Evolutionary conservation across 1,140 invertebrate species (phyloP).

Genomic region (Conus ventricosus): DNA sequence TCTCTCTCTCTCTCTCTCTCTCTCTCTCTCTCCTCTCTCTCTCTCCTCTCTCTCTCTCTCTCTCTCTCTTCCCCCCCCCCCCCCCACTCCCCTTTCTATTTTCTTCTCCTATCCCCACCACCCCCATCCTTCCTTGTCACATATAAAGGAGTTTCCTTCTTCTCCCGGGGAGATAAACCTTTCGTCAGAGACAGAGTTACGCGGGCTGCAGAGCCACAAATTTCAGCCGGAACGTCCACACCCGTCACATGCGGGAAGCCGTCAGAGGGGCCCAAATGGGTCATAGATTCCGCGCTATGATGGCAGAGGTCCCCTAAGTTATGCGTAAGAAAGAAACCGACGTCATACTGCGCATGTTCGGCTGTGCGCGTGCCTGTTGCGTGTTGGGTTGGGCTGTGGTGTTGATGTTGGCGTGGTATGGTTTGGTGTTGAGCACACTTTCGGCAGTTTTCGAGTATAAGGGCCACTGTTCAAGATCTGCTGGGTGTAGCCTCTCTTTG

Average conservation of each 20-base stretch:
- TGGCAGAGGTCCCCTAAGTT: not conserved
- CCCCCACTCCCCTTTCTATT: not conserved
- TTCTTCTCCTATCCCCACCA: not conserved
- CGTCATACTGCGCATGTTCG: too few species aligned
- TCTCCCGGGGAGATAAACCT: not conserved
- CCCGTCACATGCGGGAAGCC: not conserved
- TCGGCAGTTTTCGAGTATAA: too few species aligned
- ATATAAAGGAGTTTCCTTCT: not conserved
- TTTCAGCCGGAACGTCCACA: not conserved
- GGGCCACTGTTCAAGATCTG: too few species aligned
- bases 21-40: not conserved
- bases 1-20: not conserved
- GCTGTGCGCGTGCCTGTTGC: too few species aligned
- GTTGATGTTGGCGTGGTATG: too few species aligned
- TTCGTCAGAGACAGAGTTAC: not conserved
- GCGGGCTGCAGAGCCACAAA: not conserved
- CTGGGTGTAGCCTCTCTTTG: too few species aligned
- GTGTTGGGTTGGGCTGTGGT: too few species aligned
- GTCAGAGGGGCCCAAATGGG: too few species aligned
- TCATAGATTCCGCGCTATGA: not conserved
- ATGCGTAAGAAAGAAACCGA: too few species aligned
- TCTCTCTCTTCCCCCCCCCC: not conserved
- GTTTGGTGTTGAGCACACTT: too few species aligned
- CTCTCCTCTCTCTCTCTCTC: slow-evolving; percentile 4
- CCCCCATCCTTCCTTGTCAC: not conserved